Base-by-base conservation (phyloP, 2,888 invertebrate species). In the Allophyes oxyacanthae region DNA sequence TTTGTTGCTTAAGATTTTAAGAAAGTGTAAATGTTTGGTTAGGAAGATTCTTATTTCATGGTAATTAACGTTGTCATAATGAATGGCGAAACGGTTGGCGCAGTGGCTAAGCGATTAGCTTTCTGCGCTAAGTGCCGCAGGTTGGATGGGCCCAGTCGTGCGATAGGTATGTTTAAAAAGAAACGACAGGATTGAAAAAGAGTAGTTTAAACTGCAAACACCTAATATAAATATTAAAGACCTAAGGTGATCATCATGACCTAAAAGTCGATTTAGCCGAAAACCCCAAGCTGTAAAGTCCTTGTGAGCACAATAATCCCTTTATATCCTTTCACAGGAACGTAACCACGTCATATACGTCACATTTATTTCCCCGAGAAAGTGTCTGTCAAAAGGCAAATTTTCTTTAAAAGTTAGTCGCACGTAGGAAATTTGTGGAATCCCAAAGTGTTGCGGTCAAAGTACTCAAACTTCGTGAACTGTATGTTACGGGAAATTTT, bases 321-420 rank as follows among this genome's bases (percentile, higher is more conserved):
- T 51, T 36, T 37, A 26, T 6, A n/a, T 25, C 38, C 25, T 34
- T 64, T 64, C 42, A 20, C 6, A 8, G 4, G 15, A 4, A 36
- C 34, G 46, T 28, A 32, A 33, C 34, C 38, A 53, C 38, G 26
- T 64, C 32, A 28, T 48, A 46, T 9, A 43, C 8, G 44, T 34
- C 20, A 32, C 26, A 46, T 42, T 46, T 13, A 69, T 44, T 30
- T 34, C 15, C 33, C 30, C 33, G 56, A 64, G 36, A 34, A 52
- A 75, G 43, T 48, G 76, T 59, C 53, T 66, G 52, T 66, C 54
- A 72, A 62, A 75, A 59, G 62, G 58, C 34, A 75, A 75, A 72
- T 75, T 62, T 72, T 66, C 68, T 66, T 62, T 0, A 13, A 33
- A 75, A 75, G 38, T 72, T 56, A 42, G 48, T 60, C 55, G 59